Percentiles rank a stretch among this genome's conserved stretches.
Evolutionary conservation across 2,797 vertebrate species (phyloP).

Genomic region (Falco naumanni): DNA sequence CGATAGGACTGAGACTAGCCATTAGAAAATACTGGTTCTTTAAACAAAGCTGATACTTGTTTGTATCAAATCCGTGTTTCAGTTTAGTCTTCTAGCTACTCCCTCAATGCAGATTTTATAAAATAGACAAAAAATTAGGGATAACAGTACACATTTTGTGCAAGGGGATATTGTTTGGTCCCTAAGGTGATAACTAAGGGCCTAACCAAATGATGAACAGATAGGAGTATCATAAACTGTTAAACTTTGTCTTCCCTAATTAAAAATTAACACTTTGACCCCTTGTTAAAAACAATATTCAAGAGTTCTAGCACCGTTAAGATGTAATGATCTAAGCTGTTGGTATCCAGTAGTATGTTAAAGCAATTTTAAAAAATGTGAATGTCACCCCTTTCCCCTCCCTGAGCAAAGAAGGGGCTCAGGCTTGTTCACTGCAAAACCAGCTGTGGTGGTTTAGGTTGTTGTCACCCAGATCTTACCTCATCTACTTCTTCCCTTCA

Average conservation of each 20-base stretch:
- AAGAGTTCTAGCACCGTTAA: background rate
- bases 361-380: background rate
- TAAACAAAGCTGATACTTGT: background rate
- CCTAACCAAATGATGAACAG: background rate
- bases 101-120: background rate
- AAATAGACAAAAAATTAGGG: background rate
- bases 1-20: background rate
- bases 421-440: background rate
- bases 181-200: background rate
- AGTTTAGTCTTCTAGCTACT: background rate
- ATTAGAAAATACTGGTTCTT: background rate
- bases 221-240: background rate
- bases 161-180: background rate
- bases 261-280: background rate
- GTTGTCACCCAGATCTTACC: background rate
- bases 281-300: background rate
- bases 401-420: background rate
- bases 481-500: background rate
- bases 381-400: background rate
- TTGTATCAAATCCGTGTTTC: background rate
- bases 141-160: background rate
- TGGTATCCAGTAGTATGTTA: background rate
- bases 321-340: background rate
- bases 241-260: background rate
- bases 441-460: background rate